Conservation (phyloP, 2,797 vertebrate species). For the Silurus aristotelis region DNA sequence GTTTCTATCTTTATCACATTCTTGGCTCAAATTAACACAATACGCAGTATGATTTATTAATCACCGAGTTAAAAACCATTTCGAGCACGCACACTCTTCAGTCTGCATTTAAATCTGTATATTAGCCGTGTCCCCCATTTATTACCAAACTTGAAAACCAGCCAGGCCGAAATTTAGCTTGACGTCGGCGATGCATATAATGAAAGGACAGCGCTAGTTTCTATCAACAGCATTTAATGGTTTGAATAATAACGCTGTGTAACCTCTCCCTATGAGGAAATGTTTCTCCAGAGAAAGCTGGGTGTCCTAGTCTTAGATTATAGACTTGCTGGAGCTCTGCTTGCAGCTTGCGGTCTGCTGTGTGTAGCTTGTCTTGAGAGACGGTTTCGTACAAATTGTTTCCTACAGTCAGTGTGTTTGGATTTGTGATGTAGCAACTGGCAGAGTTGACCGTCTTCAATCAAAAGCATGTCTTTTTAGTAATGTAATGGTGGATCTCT, state of each 20-base stretch:
- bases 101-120: conserved; percentile 63
- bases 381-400: conserved; percentile 42
- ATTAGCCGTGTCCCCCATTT: conserved; percentile 63
- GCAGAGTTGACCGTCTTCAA: conserved; percentile 28
- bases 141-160: conserved; percentile 63
- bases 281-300: conserved; percentile 38
- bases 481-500: conserved; percentile 32
- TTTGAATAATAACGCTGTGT: conserved; percentile 46
- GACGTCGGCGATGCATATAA: conserved; percentile 55
- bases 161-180: conserved; percentile 53
- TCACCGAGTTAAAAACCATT: conserved; percentile 67
- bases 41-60: conserved; percentile 58
- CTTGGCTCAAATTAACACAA: conserved; percentile 57
- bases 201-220: conserved; percentile 57
- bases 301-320: conserved; percentile 45
- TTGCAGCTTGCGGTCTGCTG: conserved; percentile 48
- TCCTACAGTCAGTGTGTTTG: conserved; percentile 50
- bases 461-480: neutral
- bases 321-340: conserved; percentile 23
- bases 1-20: conserved; percentile 33
- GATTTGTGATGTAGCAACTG: conserved; percentile 51
- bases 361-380: conserved; percentile 51
- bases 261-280: conserved; percentile 25
- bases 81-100: conserved; percentile 53
- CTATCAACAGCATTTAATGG: conserved; percentile 55